Base-by-base conservation (phyloP, 2,888 invertebrate species). In the Agapostemon virescens region DNA sequence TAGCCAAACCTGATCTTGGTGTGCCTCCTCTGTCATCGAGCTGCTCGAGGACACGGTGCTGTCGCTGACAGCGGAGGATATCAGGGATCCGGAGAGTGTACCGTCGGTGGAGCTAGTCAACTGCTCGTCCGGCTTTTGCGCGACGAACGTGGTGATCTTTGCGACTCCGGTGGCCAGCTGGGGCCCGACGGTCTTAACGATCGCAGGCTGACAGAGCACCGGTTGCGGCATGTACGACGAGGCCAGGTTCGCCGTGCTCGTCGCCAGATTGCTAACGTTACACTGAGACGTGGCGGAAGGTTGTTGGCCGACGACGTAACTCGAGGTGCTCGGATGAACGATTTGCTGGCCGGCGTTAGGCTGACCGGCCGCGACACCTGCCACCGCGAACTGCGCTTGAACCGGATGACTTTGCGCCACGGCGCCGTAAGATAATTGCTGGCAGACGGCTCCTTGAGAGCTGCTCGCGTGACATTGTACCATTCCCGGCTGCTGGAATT, bases 1-100 rank as follows among this genome's bases (percentile, higher is more conserved):
- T 89, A 74, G 88, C 85, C 92, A 92, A 92, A 92, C 92, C 92
- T 93, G 92, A 82, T 92, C 92, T 87, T 90, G 91, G 79, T 92
- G 92, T 74, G 87, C 88, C 80, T 92, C 92, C 85, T 91, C 91
- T 83, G 88, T 85, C 84, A 90, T 88, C 80, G 91, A 91, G 85
- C 92, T 89, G 87, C 89, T 87, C 78, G 90, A 90, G 38, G 91
- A 90, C 86, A 89, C 86, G 67, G 88, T 90, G 85, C 89, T 88
- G 85, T 91, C 92, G 83, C 87, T 88, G 77, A 89, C 88, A 73
- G 86, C 89, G 20, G 90, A 88, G n/a, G 90, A 89, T 30, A 89
- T 87, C 82, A 90, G 80, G 42, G 90, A 89, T 63, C 90, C 88
- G 74, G 91, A 89, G 69, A 90, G 85, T 26, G 89, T 88, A 81